Conservation (phyloP, 2,888 invertebrate genomes). For the Hedychridium roseum region DNA sequence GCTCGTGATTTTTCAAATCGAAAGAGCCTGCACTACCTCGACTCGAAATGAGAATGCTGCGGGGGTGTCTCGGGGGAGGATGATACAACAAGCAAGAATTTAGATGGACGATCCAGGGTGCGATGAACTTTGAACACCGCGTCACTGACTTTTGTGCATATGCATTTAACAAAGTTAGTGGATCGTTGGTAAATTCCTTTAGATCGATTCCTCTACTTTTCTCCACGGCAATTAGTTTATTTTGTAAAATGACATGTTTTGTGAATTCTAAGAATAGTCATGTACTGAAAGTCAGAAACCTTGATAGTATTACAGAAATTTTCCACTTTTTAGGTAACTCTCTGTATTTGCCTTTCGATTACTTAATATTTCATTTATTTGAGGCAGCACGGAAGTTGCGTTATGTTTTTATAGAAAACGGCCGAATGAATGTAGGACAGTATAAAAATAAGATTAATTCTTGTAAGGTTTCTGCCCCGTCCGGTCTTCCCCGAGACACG, state of each 20-base stretch:
- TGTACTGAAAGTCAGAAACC: background rate
- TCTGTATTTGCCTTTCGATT: background rate
- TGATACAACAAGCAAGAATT: slow-evolving; percentile 18
- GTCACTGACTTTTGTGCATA: slow-evolving; percentile 17
- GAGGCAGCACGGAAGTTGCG: background rate
- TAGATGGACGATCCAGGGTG: slow-evolving; percentile 34
- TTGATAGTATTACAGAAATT: background rate
- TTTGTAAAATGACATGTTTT: background rate
- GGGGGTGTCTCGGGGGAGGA: slow-evolving; percentile 27
- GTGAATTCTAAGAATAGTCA: background rate
- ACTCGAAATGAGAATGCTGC: slow-evolving; percentile 33
- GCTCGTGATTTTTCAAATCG: slow-evolving; percentile 38
- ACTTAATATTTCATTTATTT: background rate
- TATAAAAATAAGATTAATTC: too few species aligned
- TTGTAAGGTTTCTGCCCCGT: slow-evolving; percentile 7
- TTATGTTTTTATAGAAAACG: background rate
- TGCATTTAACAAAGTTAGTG: too few species aligned
- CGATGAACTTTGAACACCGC: slow-evolving; percentile 37
- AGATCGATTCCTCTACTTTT: too few species aligned
- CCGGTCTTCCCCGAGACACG: slow-evolving; percentile 24
- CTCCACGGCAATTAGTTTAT: background rate
- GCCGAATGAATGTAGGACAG: background rate
- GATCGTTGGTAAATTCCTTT: too few species aligned
- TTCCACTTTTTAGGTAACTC: too few species aligned
- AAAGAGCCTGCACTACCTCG: slow-evolving; percentile 46